A percentile compares a stretch with the other conserved stretches of the same genome.
These are phyloP conservation scores for Anhinga rufa DNA, from an alignment of 2,113 vertebrate species.

Conservation along the genomic window DNA sequence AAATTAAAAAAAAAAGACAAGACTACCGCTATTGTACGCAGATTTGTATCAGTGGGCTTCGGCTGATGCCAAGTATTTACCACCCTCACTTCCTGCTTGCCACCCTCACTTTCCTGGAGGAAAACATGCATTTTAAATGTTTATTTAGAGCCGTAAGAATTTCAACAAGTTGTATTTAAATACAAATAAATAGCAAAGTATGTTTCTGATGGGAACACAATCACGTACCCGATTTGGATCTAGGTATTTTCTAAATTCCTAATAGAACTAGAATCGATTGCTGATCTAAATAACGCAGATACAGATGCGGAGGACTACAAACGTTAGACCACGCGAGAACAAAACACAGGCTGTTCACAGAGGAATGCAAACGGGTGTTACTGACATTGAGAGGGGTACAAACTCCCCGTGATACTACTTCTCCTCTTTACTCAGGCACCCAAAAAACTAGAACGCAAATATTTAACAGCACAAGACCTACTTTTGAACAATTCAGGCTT, in stretches of 20 bases:
- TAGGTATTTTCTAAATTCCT: conserved; percentile 37
- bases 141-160: conserved; percentile 63
- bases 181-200: conserved; percentile 68
- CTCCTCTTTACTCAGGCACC: background rate
- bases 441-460: background rate
- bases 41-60: background rate
- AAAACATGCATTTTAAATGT: conserved; percentile 51
- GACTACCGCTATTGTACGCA: conserved; percentile 7
- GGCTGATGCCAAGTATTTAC: conserved; percentile 26
- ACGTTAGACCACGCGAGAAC: background rate
- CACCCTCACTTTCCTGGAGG: conserved; percentile 34
- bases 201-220: conserved; percentile 42
- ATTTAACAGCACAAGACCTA: background rate
- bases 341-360: background rate
- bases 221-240: background rate
- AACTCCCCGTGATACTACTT: background rate
- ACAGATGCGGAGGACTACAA: background rate
- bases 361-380: background rate
- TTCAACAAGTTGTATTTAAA: conserved; percentile 62
- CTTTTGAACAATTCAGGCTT: background rate
- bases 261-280: conserved; percentile 29
- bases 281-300: background rate
- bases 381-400: background rate
- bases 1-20: background rate
- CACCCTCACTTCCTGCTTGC: conserved; percentile 37